Evolutionary conservation across 2,888 invertebrate genomes (phyloP).

Genomic region (Cataglyphis livida): DNA sequence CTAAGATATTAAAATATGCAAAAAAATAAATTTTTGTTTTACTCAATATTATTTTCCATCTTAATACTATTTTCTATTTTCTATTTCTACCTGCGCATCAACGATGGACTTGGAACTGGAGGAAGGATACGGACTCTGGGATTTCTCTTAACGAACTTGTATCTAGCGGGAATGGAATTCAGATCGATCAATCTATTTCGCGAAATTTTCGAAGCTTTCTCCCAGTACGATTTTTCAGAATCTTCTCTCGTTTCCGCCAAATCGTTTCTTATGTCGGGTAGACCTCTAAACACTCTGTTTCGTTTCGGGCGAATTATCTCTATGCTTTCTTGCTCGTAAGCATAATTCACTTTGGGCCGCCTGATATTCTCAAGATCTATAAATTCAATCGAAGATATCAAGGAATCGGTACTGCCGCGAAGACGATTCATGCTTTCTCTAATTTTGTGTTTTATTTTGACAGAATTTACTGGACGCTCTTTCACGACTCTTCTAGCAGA

Average conservation of each 20-base stretch:
- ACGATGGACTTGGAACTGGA: conserved; percentile 66
- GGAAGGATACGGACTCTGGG: conserved; percentile 72
- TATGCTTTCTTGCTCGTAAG: conserved; percentile 71
- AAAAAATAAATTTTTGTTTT: conserved; percentile 3
- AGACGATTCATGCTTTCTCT: conserved; percentile 69
- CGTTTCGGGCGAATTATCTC: conserved; percentile 62
- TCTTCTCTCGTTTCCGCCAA: conserved; percentile 37
- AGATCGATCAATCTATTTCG: conserved; percentile 71
- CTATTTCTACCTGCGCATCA: conserved; percentile 64
- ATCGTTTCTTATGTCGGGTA: conserved; percentile 67
- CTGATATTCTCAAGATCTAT: conserved; percentile 39
- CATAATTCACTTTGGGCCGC: conserved; percentile 24
- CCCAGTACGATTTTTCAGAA: conserved; percentile 67
- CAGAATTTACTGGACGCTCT: conserved; percentile 11
- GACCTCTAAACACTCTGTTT: conserved; percentile 46
- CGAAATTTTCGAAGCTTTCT: conserved; percentile 64
- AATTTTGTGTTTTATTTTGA: conserved; percentile 48
- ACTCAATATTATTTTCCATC: conserved; percentile 2
- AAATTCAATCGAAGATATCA: conserved; percentile 74
- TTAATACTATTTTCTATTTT: conserved; percentile 6
- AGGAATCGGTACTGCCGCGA: conserved; percentile 75
- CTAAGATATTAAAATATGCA: neutral
- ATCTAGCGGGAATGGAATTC: conserved; percentile 50
- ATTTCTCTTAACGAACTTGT: conserved; percentile 65
- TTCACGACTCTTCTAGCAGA: neutral